Base-by-base conservation (phyloP, 2,797 vertebrate species). In the Spinibarbus caldwelli region DNA sequence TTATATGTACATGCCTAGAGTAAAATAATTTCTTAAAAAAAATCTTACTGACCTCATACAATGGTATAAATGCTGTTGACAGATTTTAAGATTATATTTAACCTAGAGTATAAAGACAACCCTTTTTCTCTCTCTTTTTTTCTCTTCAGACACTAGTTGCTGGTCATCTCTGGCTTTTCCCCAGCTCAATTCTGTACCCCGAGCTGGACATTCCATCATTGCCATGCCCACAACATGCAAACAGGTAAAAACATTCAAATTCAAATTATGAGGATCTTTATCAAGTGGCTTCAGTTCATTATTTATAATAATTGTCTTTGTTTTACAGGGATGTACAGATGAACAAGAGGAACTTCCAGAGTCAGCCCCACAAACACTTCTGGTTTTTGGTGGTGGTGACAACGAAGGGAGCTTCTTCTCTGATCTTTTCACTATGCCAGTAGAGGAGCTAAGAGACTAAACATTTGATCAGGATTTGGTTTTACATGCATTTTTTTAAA, bases 321-420 rank as follows among this genome's bases (percentile, higher is more conserved):
- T 84, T 52, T 71, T n/a, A 34, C 68, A 92, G 90, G 86, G 47
- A 45, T 84, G 76, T 26, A 59, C 78, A 2, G 89, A 85, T 79
- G 90, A 92, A 4, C 87, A 86, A 1, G 87, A 36, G 31, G 88
- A 88, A 10, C n/a, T 12, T 1, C 57, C 86, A 17, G 80, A 83
- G 45, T 34, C 73, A 11, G 6, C 14, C 31, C 23, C 89, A 72
- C 89, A 84, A 62, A 92, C 88, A 23, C 87, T 96, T 86, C 86
- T 96, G 79, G 92, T 96, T 86, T 96, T 96, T 12, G 96, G 96
- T 67, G 96, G 95, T 6, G 96, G 96, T 8, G 94, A 96, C 91
- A 96, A 96, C 21, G 95, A 96, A 90, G 94, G 95, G 9, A 91
- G 90, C 67, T 96, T 96, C 89, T 96, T 94, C 92, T 94, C 91